Base-by-base conservation (phyloP, 1,140 invertebrate genomes). In the Drosophila tani region DNA sequence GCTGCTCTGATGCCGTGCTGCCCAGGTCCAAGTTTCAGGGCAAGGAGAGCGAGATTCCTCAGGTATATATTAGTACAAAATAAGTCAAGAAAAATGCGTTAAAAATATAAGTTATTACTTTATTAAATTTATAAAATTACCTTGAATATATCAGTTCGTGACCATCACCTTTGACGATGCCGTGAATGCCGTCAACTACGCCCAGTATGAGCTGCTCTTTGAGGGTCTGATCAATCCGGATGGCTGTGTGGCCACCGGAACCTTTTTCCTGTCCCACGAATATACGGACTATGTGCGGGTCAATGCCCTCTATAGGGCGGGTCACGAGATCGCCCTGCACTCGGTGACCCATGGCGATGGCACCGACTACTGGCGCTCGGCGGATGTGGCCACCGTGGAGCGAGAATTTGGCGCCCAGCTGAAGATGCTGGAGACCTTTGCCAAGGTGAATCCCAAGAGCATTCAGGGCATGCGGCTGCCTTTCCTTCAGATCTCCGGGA, bases 271-370 rank as follows among this genome's bases (percentile, higher is more conserved):
- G 9, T 95, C 94, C 11, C 95, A 96, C 76, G 95, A 96, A 68
- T 96, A 96, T 81, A 96, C 95, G 1, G 95, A 96, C 91, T 96
- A 96, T 75, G 92, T 93, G 9, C 75, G 94, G 75, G 91, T 96
- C 14, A 94, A 96, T 64, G 93, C 96, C 56, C 90, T 96, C 2
- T 95, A 95, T 78, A 93, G 93, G 41, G 83, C 93, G 6, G 95
- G 96, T 0, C 94, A 95, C 62, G 96, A 97, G 92, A 96, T 97
- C n/a, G 96, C 95, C 3, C 93, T 96, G 2, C 96, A 94, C 74
- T 95, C 95, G 3, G 94, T 95, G 41, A 93, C 93, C 21, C 95
- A 96, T 71, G 91, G 91, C 11, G 74, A 74, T 17, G 83, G 91
- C 9, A 93, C 91, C 2, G 86, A 92, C 14, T 95, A 95, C 67